phyloP scores from a whole-genome alignment of 2,113 vertebrate genomes.

The Siniperca chuatsi region DNA sequence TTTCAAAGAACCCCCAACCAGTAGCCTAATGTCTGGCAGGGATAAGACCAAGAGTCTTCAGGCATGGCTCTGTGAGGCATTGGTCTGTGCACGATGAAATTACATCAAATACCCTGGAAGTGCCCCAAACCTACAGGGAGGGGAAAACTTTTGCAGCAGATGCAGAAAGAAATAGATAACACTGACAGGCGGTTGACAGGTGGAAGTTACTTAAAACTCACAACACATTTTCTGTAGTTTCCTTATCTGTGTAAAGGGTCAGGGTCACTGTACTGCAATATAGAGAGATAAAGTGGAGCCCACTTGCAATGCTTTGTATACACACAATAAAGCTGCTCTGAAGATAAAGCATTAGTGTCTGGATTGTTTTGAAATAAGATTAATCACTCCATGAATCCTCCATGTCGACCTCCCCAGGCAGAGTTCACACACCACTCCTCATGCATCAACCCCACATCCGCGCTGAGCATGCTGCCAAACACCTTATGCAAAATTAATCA shows the following conservation, averaged over 20 bases:
- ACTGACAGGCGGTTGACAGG: neutral
- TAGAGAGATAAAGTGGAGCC: neutral
- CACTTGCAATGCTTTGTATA: neutral
- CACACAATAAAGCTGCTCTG: constrained; percentile 2
- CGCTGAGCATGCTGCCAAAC: constrained; percentile 43
- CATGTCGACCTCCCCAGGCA: constrained; percentile 25
- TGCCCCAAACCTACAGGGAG: neutral
- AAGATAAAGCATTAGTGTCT: constrained; percentile 28
- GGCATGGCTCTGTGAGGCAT: constrained; percentile 16
- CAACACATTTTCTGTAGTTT: constrained; percentile 14
- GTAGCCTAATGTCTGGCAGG: constrained; percentile 16
- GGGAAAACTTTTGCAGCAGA: constrained; percentile 4
- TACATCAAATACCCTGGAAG: constrained; percentile 10
- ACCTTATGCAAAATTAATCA: constrained; percentile 74
- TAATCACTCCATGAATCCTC: constrained; percentile 49
- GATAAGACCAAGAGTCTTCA: constrained; percentile 7
- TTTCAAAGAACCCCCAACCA: constrained; percentile 35
- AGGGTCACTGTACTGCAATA: constrained; percentile 9
- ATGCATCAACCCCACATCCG: constrained; percentile 39
- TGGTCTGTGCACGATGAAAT: constrained; percentile 9
- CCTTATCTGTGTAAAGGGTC: constrained; percentile 13
- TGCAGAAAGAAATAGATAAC: neutral
- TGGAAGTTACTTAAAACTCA: neutral
- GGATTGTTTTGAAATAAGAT: constrained; percentile 16
- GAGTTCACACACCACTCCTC: constrained; percentile 51